Base-by-base conservation (phyloP, 1,140 invertebrate genomes). In the Papilio polytes region DNA sequence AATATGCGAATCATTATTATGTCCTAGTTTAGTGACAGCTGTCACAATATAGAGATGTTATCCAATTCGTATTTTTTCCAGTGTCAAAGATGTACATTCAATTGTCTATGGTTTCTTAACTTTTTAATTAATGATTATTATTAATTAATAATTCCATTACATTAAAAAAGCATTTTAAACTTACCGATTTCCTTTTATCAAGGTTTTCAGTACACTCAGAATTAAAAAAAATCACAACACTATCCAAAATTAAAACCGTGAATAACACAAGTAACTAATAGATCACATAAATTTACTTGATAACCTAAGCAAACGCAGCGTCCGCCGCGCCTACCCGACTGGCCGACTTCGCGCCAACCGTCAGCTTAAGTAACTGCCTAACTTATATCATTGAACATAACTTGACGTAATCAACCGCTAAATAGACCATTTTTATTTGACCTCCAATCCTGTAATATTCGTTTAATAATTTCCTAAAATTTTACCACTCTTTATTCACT, bases 291-390 rank as follows among this genome's bases (percentile, higher is more conserved):
- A 86, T 76, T 85, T 84, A 81, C 81, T 84, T 81, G 80, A 80
- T 70, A 76, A 46, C 41, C 74, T 22, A 81, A 81, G 85, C 85
- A 83, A 83, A 84, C 83, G 80, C 85, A 82, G 59, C 80, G 31
- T 31, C 15, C 74, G 83, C 83, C 74, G 85, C 83, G 85, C 80
- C 83, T 86, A 86, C 82, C 56, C 81, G 66, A 86, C 85, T 86
- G 85, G 76, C 6, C 80, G 79, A 31, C 41, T 41, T 18, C 20
- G 26, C 12, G 18, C 80, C 83, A 84, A 82, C 82, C 85, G 83
- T 82, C 79, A 82, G 83, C 82, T 86, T 86, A 86, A 86, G 81
- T 84, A 85, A 85, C 84, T 78, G 81, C 82, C 77, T 80, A 83
- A 84, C 80, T 82, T 84, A 82, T 84, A 82, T 80, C 85, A 82